Percentiles rank a stretch among this genome's conserved stretches.
These are phyloP conservation scores for Sula dactylatra DNA, from an alignment of 2,113 vertebrate species.

Conservation along the genomic window DNA sequence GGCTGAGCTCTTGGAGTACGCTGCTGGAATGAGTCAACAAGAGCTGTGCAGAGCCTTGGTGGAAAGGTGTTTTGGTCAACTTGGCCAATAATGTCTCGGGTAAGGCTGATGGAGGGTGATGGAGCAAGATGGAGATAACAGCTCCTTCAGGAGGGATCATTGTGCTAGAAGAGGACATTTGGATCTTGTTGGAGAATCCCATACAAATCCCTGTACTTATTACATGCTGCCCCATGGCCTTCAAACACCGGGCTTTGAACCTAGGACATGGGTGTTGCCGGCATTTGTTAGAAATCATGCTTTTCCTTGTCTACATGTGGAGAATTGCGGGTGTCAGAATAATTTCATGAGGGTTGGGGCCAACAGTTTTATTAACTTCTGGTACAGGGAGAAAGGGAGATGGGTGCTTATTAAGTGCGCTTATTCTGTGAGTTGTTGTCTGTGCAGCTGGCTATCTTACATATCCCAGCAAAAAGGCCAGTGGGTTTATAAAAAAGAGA, in stretches of 20 bases:
- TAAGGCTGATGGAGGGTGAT: not conserved
- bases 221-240: not conserved
- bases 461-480: not conserved
- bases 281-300: not conserved
- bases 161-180: not conserved
- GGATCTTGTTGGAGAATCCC: not conserved
- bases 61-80: not conserved
- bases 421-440: not conserved
- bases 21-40: not conserved
- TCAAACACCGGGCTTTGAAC: not conserved
- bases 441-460: not conserved
- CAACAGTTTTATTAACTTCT: not conserved
- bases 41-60: not conserved
- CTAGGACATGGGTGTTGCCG: rapidly evolving
- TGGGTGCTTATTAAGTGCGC: not conserved
- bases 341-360: not conserved
- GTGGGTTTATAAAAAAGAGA: not conserved
- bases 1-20: not conserved
- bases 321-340: not conserved
- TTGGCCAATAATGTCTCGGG: not conserved
- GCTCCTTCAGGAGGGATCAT: not conserved
- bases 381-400: not conserved
- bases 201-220: not conserved
- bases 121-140: not conserved
- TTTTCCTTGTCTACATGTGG: not conserved